Evolutionary conservation across 1,140 invertebrate species (phyloP), one percentile per base, ranked within the genome.

Genomic region (Heliconius himera): DNA sequence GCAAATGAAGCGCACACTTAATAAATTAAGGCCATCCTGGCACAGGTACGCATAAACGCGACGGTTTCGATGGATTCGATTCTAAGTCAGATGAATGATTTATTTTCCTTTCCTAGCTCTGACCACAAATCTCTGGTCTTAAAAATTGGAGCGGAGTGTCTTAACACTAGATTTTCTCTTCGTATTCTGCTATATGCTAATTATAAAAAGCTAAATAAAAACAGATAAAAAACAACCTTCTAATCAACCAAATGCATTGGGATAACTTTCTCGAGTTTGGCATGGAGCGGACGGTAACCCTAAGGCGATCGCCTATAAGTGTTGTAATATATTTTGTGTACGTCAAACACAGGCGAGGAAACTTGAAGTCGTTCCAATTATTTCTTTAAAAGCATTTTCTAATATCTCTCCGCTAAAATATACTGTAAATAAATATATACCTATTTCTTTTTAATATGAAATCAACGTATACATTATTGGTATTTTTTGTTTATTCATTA

Each of bases 301-400:
- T 78, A 78, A 78, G 60, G 81, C 83, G 77, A 81, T 81, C 81
- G 71, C 76, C 79, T 80, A 78, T 83, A 78, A 82, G 76, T 84
- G 83, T 82, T 82, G 73, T 82, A 80, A 84, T 84, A 84, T 84
- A 80, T 80, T 82, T 82, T 72, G 81, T 81, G 49, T 80, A 80
- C 82, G 82, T 84, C 82, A 84, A 82, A 82, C 78, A 79, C 82
- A 84, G 81, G 78, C 78, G 82, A 70, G 80, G 81, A 84, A 84
- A 84, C 80, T 83, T 84, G 82, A 84, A 84, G 78, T 78, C 81
- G 81, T 82, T 84, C 83, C 83, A 84, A 84, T 84, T 84, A 82
- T 84, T 82, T 84, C 78, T 84, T 84, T 84, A 80, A 84, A 84
- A 84, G 81, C 83, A 84, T 84, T 82, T 84, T 84, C 83, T 82